These are phyloP conservation scores for Hemicentrotus pulcherrimus DNA, from an alignment of 35 echinoderm and acorn worm genomes.

Conservation along the genomic window DNA sequence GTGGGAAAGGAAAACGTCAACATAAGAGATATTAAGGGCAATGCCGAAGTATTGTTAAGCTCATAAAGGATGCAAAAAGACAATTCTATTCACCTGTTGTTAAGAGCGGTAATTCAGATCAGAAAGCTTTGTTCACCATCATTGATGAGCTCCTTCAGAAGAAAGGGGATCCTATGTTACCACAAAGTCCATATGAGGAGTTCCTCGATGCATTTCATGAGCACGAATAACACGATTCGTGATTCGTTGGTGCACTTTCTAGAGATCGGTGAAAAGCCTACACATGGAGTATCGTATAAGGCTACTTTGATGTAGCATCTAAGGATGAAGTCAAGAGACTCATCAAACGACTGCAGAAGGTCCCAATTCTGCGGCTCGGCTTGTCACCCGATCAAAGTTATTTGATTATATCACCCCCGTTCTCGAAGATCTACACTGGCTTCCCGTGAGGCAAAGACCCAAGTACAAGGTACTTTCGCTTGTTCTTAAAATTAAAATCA, in stretches of 20 bases:
- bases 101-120: background rate
- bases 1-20: background rate
- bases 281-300: too few species aligned
- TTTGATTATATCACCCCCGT: too few species aligned
- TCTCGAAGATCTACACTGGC: too few species aligned
- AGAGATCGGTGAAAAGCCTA: too few species aligned
- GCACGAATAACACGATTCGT: background rate
- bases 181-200: background rate
- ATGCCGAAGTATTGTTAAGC: background rate
- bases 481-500: too few species aligned
- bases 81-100: constrained; percentile 2
- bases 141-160: constrained; percentile 40
- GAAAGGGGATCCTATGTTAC: background rate
- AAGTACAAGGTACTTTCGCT: too few species aligned
- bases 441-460: too few species aligned
- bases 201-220: constrained; percentile 35
- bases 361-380: too few species aligned
- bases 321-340: too few species aligned
- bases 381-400: too few species aligned
- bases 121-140: constrained; percentile 10
- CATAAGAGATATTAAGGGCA: constrained; percentile 25
- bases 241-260: background rate
- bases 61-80: constrained; percentile 22
- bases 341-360: too few species aligned
- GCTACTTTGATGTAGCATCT: too few species aligned